Percentiles rank a stretch among this genome's conserved stretches.
These are phyloP conservation scores for Sebastes cheni DNA, from an alignment of 2,797 vertebrate genomes.

Conservation along the genomic window DNA sequence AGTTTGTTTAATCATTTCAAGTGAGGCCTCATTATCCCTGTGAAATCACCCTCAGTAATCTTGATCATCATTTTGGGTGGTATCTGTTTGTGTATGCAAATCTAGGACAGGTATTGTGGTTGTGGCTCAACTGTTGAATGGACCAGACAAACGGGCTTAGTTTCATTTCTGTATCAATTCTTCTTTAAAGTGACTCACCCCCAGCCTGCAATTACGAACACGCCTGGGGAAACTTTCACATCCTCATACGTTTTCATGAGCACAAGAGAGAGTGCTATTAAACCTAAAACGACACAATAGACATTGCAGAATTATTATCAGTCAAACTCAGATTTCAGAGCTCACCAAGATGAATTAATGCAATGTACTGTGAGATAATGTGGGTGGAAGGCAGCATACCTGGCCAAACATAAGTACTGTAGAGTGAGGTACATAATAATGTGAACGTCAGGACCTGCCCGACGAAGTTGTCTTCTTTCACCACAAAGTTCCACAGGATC, in stretches of 20 bases:
- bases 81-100: not conserved
- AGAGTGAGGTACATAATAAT: conserved; percentile 91
- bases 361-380: not conserved
- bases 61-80: not conserved
- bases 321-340: not conserved
- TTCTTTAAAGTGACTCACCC: conserved; percentile 85
- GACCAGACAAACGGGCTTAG: not conserved
- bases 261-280: conserved; percentile 91
- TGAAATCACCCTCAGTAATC: not conserved
- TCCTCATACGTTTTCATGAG: conserved; percentile 85
- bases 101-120: not conserved
- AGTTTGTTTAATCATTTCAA: not conserved
- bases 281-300: conserved; percentile 76
- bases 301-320: not conserved
- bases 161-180: not conserved
- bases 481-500: conserved; percentile 92
- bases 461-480: conserved; percentile 82
- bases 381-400: conserved; percentile 77
- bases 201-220: conserved; percentile 90
- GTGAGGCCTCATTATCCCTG: not conserved
- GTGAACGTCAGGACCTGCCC: conserved; percentile 90
- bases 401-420: conserved; percentile 95
- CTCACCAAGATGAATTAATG: not conserved
- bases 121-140: accelerated
- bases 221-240: conserved; percentile 81